phyloP scores from a whole-genome alignment of 2,113 vertebrate species.

The Tichodroma muraria region DNA sequence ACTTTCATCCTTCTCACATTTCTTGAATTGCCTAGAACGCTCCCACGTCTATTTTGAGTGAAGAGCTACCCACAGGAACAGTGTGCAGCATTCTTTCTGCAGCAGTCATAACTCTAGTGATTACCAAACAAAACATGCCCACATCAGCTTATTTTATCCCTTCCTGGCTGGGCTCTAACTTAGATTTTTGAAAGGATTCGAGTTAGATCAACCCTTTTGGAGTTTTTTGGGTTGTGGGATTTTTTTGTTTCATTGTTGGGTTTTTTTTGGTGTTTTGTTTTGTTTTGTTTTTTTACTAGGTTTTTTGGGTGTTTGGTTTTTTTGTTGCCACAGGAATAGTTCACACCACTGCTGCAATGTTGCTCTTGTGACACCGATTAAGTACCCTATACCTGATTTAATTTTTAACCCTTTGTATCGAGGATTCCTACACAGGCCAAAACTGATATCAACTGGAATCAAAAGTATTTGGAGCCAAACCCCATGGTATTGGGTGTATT shows the following conservation, averaged over 20 bases:
- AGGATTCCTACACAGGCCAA: background rate
- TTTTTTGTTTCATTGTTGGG: background rate
- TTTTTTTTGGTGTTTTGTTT: background rate
- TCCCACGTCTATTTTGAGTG: background rate
- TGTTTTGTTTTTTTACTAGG: background rate
- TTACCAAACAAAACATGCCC: background rate
- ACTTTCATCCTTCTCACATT: background rate
- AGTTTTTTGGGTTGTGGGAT: fast-evolving
- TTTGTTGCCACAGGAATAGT: background rate
- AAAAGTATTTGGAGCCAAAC: background rate
- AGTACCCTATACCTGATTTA: background rate
- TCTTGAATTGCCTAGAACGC: background rate
- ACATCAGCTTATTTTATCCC: background rate
- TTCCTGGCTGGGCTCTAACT: background rate
- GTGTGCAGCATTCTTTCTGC: background rate
- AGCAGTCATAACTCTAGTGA: background rate
- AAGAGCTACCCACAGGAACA: background rate
- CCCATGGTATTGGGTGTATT: background rate
- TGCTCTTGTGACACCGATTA: background rate
- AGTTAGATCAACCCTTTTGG: background rate
- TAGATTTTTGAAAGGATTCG: background rate
- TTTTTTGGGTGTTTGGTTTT: background rate
- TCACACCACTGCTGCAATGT: background rate
- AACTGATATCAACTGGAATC: background rate
- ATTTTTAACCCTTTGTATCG: background rate